phyloP scores from a whole-genome alignment of 2,113 vertebrate species.

The Osmerus eperlanus region DNA sequence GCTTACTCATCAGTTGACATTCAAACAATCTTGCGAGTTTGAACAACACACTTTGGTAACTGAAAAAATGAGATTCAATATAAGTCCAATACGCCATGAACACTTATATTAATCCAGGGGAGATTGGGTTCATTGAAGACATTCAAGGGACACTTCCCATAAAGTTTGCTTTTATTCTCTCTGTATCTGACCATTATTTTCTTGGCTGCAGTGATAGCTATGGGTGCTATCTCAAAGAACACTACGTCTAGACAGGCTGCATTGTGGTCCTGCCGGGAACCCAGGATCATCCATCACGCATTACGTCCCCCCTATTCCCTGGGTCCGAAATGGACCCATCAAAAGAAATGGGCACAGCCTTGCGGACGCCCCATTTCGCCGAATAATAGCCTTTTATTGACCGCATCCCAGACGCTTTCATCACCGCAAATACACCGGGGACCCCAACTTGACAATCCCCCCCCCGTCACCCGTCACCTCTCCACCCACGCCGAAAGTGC shows the following conservation, averaged over 20 bases:
- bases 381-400: slow-evolving; percentile 41
- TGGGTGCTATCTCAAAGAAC: too few relatives aligned
- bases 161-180: too few relatives aligned
- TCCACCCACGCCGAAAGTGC: background rate
- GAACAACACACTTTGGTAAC: background rate
- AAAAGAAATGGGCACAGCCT: slow-evolving; percentile 42
- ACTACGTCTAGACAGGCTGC: slow-evolving; percentile 30
- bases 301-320: slow-evolving; percentile 31
- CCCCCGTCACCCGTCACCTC: background rate
- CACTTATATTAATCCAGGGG: too few relatives aligned
- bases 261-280: slow-evolving; percentile 26
- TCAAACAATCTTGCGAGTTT: background rate
- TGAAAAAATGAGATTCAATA: too few relatives aligned
- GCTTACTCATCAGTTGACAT: background rate
- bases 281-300: slow-evolving; percentile 44
- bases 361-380: slow-evolving; percentile 20
- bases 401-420: slow-evolving; percentile 36
- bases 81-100: too few relatives aligned
- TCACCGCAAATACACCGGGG: slow-evolving; percentile 30
- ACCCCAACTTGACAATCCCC: background rate
- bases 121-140: too few relatives aligned
- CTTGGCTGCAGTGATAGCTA: too few relatives aligned
- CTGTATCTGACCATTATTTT: too few relatives aligned
- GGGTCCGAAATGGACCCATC: slow-evolving; percentile 25
- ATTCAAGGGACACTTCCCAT: too few relatives aligned